Percentiles rank a stretch among this genome's conserved stretches.
Conservation (phyloP, 1,140 invertebrate species). For the Spodoptera litura region DNA sequence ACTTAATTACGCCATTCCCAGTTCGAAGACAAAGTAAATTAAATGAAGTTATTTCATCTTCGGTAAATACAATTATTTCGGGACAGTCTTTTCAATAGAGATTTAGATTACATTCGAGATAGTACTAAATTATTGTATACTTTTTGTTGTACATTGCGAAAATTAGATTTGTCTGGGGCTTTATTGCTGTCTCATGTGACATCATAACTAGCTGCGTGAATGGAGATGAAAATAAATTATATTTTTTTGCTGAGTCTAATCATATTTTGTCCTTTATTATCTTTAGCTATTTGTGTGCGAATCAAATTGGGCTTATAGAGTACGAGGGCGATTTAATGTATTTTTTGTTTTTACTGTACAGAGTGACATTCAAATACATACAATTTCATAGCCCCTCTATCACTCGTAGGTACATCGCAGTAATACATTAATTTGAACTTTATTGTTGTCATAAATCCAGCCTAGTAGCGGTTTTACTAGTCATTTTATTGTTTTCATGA, state of each 20-base stretch:
- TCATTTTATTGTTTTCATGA: conserved; percentile 52
- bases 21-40: conserved; percentile 24
- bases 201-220: neutral
- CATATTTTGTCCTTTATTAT: neutral
- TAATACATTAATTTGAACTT: conserved; percentile 58
- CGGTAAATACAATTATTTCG: conserved; percentile 10
- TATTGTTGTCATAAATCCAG: conserved; percentile 57
- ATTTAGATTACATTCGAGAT: conserved; percentile 12
- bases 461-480: conserved; percentile 57
- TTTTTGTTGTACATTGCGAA: conserved; percentile 7
- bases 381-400: conserved; percentile 19
- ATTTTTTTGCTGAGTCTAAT: neutral
- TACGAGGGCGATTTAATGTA: too few species aligned
- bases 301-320: neutral
- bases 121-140: conserved; percentile 21
- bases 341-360: too few species aligned
- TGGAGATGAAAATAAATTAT: neutral
- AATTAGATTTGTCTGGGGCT: neutral
- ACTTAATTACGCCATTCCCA: conserved; percentile 41
- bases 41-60: conserved; percentile 25
- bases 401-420: conserved; percentile 27
- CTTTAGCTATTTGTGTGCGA: neutral
- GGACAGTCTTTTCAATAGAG: neutral
- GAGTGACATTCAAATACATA: too few species aligned
- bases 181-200: neutral